phyloP scores from a whole-genome alignment of 2,113 vertebrate species.

The Candoia aspera region DNA sequence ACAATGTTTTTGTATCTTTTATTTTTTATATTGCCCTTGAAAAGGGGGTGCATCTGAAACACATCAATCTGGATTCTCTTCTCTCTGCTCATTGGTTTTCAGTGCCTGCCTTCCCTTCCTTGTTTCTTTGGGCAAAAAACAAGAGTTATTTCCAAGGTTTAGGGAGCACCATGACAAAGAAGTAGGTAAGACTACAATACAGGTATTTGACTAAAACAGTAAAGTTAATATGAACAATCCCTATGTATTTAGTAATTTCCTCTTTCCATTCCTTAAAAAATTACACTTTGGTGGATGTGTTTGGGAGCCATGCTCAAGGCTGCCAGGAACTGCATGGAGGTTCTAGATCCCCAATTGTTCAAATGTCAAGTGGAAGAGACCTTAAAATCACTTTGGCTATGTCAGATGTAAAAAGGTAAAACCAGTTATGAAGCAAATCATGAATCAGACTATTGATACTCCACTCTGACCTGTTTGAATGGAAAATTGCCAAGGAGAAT shows the following conservation, averaged over 20 bases:
- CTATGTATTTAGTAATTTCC: neutral
- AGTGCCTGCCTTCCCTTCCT: neutral
- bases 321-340: neutral
- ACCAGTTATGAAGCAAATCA: slow-evolving; percentile 73
- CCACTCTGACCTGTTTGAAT: slow-evolving; percentile 87
- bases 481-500: slow-evolving; percentile 86
- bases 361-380: neutral
- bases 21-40: neutral
- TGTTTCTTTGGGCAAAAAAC: neutral
- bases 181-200: neutral
- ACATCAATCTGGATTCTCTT: neutral
- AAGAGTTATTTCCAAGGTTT: neutral
- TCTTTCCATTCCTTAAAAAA: neutral
- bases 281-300: neutral
- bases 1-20: neutral
- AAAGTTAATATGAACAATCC: neutral
- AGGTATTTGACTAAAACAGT: neutral
- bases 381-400: neutral
- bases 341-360: neutral
- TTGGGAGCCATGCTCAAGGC: neutral
- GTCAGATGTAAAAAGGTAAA: neutral
- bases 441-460: slow-evolving; percentile 79
- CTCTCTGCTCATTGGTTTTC: neutral
- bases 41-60: neutral
- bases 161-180: neutral